Evolutionary conservation across 2,797 vertebrate genomes (phyloP).

Genomic region (Mus spretus): DNA sequence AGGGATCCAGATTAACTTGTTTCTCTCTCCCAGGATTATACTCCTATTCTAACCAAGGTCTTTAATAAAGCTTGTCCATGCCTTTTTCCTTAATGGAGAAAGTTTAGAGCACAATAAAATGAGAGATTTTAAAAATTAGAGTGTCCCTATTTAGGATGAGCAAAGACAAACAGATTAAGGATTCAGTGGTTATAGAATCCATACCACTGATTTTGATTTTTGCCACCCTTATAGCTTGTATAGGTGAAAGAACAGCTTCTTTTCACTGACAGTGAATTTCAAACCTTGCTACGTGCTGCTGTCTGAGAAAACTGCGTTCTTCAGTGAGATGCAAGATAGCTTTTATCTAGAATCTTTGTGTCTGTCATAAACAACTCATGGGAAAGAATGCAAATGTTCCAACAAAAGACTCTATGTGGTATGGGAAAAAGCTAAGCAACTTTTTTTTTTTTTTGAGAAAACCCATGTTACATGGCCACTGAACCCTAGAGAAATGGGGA

Average conservation of each 20-base stretch:
- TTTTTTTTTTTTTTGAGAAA: neutral
- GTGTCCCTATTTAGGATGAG: conserved; percentile 18
- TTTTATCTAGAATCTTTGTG: neutral
- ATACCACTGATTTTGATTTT: conserved; percentile 15
- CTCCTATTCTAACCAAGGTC: neutral
- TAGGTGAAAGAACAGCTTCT: neutral
- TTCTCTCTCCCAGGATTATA: neutral
- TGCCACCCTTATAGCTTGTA: neutral
- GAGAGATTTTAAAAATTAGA: conserved; percentile 6
- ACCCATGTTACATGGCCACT: neutral
- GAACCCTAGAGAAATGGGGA: neutral
- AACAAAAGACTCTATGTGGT: neutral
- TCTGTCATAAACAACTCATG: neutral
- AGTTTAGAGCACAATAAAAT: conserved; percentile 22
- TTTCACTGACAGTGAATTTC: neutral
- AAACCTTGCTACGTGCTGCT: neutral
- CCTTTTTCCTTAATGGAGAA: conserved; percentile 6
- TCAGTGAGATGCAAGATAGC: neutral
- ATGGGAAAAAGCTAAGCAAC: neutral
- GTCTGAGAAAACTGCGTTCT: conserved; percentile 11
- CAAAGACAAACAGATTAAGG: conserved; percentile 15
- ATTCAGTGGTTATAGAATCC: conserved; percentile 10
- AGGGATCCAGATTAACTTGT: neutral
- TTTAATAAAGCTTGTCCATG: neutral
- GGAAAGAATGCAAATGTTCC: neutral